Conservation (phyloP, 2,797 vertebrate species). For the Trichosurus vulpecula region DNA sequence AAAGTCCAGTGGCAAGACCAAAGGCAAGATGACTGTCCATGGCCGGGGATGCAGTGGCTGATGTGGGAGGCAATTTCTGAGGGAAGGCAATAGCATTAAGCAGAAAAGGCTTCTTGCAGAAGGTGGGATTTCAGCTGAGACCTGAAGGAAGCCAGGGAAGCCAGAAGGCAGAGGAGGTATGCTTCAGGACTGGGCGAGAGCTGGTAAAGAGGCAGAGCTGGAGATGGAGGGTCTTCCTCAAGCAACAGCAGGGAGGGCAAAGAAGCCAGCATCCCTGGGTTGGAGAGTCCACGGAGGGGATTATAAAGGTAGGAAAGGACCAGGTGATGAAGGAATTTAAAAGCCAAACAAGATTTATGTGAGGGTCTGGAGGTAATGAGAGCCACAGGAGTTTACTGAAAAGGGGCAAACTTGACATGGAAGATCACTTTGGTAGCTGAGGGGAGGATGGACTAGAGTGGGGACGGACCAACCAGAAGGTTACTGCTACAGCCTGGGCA, state of each 20-base stretch:
- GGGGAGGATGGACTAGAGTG: accelerated
- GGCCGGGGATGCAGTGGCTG: neutral
- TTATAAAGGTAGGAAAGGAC: neutral
- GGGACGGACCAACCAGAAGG: neutral
- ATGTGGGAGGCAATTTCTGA: neutral
- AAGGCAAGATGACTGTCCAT: neutral
- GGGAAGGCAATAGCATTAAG: neutral
- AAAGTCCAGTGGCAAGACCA: neutral
- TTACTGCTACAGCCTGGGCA: neutral
- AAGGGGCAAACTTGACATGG: neutral
- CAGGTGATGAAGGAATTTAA: neutral
- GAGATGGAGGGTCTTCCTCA: neutral
- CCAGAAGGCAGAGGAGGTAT: neutral
- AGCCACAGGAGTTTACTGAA: neutral
- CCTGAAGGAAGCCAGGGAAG: neutral
- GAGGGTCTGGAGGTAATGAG: neutral
- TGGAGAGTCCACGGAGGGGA: neutral
- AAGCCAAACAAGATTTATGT: neutral
- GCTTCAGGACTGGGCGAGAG: neutral
- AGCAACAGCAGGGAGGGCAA: neutral
- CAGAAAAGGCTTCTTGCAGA: neutral
- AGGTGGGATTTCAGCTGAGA: neutral
- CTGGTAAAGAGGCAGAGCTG: neutral
- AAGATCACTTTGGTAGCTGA: neutral
- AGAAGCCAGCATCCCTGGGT: neutral